Base-by-base conservation (phyloP, 1,140 invertebrate species). In the Megathymus violae region DNA sequence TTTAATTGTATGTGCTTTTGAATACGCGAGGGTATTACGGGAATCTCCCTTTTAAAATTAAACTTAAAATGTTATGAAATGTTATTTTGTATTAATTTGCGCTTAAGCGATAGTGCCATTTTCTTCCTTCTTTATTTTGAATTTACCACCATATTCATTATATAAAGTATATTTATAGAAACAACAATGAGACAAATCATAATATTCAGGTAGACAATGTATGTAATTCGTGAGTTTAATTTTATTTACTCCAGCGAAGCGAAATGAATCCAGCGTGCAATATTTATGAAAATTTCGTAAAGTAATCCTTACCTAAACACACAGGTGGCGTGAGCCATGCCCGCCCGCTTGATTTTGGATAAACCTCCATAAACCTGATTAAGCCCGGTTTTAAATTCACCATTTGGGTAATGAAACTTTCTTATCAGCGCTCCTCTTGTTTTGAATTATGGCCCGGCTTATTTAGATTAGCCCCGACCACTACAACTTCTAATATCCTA, bases 341-440 rank as follows among this genome's bases (percentile, higher is more conserved):
- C 62, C 72, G 64, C 54, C 66, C 66, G 65, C 69, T 74, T 76
- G 78, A 80, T 79, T 76, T 76, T 76, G 75, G 78, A 85, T 82
- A 82, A 81, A 78, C 74, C 79, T 54, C 76, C 78, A 74, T 80
- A 80, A 79, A 80, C 76, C 80, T 85, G 82, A 88, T 89, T 87
- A 89, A 85, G 74, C 80, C 79, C 71, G 79, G 80, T 88, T 89
- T 87, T 82, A 88, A 89, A 88, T 87, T 85, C 82, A 80, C 66
- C 82, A 76, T 85, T 86, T 67, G 80, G 82, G 74, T 88, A 89
- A 89, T 89, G 87, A 88, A 89, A 88, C 74, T 89, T 89, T 81
- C 87, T 88, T 88, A 88, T 89, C 85, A 82, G 80, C 76, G 72
- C 66, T 64, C 67, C 76, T 74, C 74, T 77, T 76, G 79, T 80